Percentiles rank a stretch among this genome's conserved stretches.
phyloP scores from a whole-genome alignment of 2,888 invertebrate genomes.

The Dioctria linearis region DNA sequence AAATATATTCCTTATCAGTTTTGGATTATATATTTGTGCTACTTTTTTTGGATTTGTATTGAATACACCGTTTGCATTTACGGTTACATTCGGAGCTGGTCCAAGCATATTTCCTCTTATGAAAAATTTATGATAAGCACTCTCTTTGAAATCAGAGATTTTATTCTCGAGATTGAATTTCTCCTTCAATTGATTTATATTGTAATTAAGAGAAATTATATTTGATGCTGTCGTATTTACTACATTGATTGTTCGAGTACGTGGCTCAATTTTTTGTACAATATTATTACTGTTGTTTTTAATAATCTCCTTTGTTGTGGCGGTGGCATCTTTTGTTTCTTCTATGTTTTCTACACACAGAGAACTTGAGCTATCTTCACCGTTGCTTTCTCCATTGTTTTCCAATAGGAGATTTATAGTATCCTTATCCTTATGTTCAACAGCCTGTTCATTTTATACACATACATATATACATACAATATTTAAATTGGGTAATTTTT shows the following conservation, averaged over 20 bases:
- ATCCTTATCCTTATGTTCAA: slow-evolving; percentile 41
- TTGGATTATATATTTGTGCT: slow-evolving; percentile 39
- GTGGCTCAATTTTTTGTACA: slow-evolving; percentile 8
- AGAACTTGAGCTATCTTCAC: slow-evolving; percentile 39
- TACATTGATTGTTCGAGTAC: slow-evolving; percentile 21
- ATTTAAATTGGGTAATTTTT: no score
- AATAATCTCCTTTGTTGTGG: slow-evolving; percentile 4
- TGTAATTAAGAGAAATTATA: slow-evolving; percentile 41
- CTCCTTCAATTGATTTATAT: slow-evolving; percentile 32
- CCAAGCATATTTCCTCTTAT: slow-evolving; percentile 65
- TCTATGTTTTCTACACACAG: slow-evolving; percentile 41
- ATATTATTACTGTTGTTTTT: neutral
- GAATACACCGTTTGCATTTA: slow-evolving; percentile 74
- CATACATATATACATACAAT: neutral
- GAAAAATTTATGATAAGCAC: slow-evolving; percentile 41
- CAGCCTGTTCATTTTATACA: slow-evolving; percentile 21
- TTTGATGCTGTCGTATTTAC: slow-evolving; percentile 6
- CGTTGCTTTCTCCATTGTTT: slow-evolving; percentile 33
- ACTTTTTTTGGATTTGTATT: slow-evolving; percentile 61
- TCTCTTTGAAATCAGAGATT: slow-evolving; percentile 32
- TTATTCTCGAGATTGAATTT: slow-evolving; percentile 43
- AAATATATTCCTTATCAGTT: slow-evolving; percentile 12
- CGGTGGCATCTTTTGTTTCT: slow-evolving; percentile 5
- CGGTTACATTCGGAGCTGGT: slow-evolving; percentile 80
- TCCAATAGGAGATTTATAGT: slow-evolving; percentile 33